Conservation (phyloP, 2,888 invertebrate species). For the Phorcus lineatus region DNA sequence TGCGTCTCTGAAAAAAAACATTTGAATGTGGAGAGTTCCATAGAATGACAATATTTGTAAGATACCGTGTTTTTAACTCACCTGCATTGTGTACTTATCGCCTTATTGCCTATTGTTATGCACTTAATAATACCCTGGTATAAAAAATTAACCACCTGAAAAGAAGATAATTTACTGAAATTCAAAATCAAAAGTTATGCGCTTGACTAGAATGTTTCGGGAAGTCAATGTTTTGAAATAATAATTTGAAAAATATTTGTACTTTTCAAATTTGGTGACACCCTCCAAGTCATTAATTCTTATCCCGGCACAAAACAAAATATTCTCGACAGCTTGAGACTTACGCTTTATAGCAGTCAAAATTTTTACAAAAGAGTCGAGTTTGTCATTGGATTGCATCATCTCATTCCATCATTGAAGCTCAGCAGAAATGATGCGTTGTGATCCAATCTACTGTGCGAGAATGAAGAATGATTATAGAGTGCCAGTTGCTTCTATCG, state of each 20-base stretch:
- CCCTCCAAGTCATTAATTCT: too few relatives aligned
- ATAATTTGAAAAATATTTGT: too few relatives aligned
- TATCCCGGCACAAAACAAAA: too few relatives aligned
- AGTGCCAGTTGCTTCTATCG: not conserved
- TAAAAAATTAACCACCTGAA: not conserved
- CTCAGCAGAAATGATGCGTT: conserved; percentile 26
- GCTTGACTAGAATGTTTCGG: too few relatives aligned
- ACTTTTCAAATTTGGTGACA: too few relatives aligned
- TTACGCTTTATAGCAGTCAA: conserved; percentile 34
- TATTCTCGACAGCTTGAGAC: conserved; percentile 16
- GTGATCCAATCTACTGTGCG: not conserved
- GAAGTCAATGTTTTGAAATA: too few relatives aligned
- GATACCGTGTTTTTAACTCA: not conserved
- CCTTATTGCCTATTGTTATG: too few relatives aligned
- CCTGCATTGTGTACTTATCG: too few relatives aligned
- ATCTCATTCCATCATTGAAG: conserved; percentile 34
- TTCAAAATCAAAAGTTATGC: not conserved
- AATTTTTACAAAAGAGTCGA: conserved; percentile 17
- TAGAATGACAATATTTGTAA: not conserved
- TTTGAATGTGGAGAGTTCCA: not conserved
- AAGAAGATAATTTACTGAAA: not conserved
- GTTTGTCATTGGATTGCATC: conserved; percentile 17
- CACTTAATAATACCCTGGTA: not conserved
- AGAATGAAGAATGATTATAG: not conserved
- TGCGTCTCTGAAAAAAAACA: not conserved